A percentile compares a stretch with the other conserved stretches of the same genome.
Conservation (phyloP, 2,888 invertebrate genomes). For the Acanthococcus lagerstroemiae region DNA sequence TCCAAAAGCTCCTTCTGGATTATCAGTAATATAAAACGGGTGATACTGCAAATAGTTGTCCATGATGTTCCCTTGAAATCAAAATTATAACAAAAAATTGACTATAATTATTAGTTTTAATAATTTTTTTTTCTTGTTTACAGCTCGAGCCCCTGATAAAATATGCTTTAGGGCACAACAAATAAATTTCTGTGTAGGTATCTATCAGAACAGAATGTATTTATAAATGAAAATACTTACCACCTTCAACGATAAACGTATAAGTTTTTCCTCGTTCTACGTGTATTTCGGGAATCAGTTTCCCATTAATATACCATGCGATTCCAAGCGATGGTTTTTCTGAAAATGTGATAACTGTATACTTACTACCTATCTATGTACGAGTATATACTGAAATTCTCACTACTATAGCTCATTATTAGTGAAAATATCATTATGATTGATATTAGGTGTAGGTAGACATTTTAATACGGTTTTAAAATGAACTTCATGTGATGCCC, state of each 20-base stretch:
- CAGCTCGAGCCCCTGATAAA: too few species aligned
- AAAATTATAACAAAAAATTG: background rate
- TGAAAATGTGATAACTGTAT: too few species aligned
- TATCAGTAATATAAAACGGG: conserved; percentile 84
- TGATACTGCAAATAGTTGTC: conserved; percentile 54
- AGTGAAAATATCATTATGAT: too few species aligned
- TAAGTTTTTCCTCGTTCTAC: conserved; percentile 79
- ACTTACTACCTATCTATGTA: too few species aligned
- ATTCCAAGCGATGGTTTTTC: conserved; percentile 76
- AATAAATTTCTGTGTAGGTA: background rate
- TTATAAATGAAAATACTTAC: conserved; percentile 34
- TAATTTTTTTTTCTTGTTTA: background rate
- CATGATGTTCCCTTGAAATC: conserved; percentile 7
- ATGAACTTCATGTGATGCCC: too few species aligned
- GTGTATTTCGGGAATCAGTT: conserved; percentile 77
- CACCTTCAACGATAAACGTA: conserved; percentile 76
- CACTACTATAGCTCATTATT: too few species aligned
- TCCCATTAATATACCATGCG: conserved; percentile 86
- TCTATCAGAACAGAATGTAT: too few species aligned
- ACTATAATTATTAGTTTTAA: background rate
- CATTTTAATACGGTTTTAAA: too few species aligned
- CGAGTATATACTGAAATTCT: too few species aligned
- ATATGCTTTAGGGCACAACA: background rate
- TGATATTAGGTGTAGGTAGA: too few species aligned
- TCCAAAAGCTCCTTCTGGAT: conserved; percentile 72